Evolutionary conservation across 2,797 vertebrate genomes (phyloP).

Genomic region (Lacerta bilineata): DNA sequence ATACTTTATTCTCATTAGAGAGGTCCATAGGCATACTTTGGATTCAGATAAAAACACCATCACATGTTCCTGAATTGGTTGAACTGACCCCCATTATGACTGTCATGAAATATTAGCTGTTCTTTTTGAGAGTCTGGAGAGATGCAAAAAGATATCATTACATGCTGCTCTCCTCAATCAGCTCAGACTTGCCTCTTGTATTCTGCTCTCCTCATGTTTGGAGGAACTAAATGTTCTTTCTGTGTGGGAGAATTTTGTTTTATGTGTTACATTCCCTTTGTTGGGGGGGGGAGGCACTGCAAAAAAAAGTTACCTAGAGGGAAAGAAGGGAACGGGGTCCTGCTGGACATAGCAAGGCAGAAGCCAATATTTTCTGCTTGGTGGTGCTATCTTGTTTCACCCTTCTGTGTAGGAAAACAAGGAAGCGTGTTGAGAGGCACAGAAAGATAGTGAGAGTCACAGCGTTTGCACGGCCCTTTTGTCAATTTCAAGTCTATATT

Average conservation of each 20-base stretch:
- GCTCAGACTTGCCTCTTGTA: neutral
- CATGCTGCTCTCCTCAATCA: neutral
- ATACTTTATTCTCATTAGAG: neutral
- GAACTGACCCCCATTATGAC: neutral
- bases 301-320: neutral
- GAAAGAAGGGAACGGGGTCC: neutral
- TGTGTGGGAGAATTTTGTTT: neutral
- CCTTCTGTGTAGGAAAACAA: neutral
- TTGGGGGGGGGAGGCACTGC: neutral
- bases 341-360: neutral
- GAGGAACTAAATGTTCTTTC: slow-evolving; percentile 5
- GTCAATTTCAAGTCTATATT: neutral
- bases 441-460: neutral
- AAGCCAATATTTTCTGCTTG: neutral
- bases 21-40: neutral
- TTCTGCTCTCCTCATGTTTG: neutral
- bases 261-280: neutral
- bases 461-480: neutral
- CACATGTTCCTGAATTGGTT: neutral
- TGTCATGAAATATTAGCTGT: neutral
- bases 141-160: neutral
- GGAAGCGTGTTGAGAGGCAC: neutral
- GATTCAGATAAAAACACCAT: neutral
- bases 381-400: neutral
- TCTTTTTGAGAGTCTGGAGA: neutral